Conservation (phyloP, 1,140 invertebrate genomes). For the Luehdorfia chinensis region DNA sequence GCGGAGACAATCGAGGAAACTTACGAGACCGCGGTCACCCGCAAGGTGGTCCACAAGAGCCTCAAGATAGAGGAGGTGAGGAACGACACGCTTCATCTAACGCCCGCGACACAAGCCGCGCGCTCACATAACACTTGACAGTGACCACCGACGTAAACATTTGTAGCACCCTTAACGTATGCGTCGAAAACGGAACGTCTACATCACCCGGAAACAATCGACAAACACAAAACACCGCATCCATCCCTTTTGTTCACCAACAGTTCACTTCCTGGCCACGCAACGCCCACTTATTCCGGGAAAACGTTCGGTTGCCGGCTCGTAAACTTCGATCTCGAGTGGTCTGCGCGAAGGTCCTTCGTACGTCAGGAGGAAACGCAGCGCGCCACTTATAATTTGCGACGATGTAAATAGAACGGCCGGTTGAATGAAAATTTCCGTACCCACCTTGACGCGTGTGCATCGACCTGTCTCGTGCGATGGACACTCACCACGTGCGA, state of each 20-base stretch:
- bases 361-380: constrained; percentile 66
- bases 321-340: constrained; percentile 37
- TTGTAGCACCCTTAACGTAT: constrained; percentile 19
- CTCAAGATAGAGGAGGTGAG: constrained; percentile 83
- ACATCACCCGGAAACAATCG: constrained; percentile 6
- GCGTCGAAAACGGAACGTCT: too few relatives aligned
- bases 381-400: constrained; percentile 57
- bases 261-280: constrained; percentile 31
- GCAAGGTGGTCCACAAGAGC: constrained; percentile 80
- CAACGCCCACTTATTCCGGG: constrained; percentile 38
- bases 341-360: constrained; percentile 50
- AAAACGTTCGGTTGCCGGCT: constrained; percentile 33
- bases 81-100: constrained; percentile 52
- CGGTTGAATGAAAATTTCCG: constrained; percentile 69
- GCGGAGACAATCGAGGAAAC: constrained; percentile 78
- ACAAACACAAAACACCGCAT: constrained; percentile 14
- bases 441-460: constrained; percentile 63
- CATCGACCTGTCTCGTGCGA: constrained; percentile 61
- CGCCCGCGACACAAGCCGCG: constrained; percentile 44
- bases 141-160: constrained; percentile 69
- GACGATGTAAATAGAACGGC: constrained; percentile 65
- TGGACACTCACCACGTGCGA: constrained; percentile 60
- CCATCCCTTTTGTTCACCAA: constrained; percentile 16
- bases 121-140: constrained; percentile 41
- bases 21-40: constrained; percentile 79